Conservation (phyloP, 2,888 invertebrate species). For the Noctua janthe region DNA sequence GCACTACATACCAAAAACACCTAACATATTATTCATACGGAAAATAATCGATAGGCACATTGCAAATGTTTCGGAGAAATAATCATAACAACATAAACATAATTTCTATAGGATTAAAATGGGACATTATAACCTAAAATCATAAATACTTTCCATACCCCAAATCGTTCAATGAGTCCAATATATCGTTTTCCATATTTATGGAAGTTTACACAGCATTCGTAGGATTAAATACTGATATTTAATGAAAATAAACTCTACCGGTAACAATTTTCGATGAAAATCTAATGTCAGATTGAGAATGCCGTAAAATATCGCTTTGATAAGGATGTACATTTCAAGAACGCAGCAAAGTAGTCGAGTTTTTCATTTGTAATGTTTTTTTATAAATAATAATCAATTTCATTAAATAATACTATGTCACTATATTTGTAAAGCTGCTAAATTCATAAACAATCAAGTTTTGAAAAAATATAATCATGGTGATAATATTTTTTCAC, state of each 20-base stretch:
- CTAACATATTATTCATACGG: not conserved
- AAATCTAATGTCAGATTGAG: constrained; percentile 37
- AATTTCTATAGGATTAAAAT: not conserved
- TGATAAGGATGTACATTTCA: constrained; percentile 16
- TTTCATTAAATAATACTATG: not conserved
- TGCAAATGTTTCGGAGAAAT: not conserved
- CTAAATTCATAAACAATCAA: not conserved
- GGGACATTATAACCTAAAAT: constrained; percentile 56
- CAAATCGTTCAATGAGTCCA: constrained; percentile 91
- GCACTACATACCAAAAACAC: not conserved
- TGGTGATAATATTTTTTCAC: no score
- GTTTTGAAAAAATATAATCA: no score
- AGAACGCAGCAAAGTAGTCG: constrained; percentile 8
- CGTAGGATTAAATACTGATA: constrained; percentile 8
- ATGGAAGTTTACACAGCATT: constrained; percentile 36
- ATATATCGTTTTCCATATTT: constrained; percentile 91
- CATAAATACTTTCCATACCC: constrained; percentile 86
- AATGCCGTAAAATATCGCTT: constrained; percentile 26
- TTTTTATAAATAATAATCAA: not conserved
- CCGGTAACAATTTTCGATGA: constrained; percentile 52
- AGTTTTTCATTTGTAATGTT: not conserved
- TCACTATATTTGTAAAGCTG: no score
- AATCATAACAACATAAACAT: not conserved
- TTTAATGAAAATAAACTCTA: constrained; percentile 6
- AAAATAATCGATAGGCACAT: constrained; percentile 1